phyloP scores from a whole-genome alignment of 2,888 invertebrate species.

The Maniola hyperantus region DNA sequence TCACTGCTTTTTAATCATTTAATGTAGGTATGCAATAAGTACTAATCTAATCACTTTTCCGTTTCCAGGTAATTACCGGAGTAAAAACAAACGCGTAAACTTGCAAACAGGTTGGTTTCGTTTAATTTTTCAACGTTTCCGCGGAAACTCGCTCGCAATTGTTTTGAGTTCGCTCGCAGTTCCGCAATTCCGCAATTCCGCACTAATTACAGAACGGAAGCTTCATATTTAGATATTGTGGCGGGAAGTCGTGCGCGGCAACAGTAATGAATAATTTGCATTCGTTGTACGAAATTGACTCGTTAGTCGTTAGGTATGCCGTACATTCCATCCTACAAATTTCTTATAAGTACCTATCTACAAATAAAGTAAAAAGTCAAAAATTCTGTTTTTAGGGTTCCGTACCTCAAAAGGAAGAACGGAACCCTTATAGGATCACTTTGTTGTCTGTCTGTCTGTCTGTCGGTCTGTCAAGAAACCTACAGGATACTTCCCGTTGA shows the following conservation, averaged over 20 bases:
- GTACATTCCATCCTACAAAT: neutral
- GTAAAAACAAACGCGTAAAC: neutral
- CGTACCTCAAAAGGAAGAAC: too few relatives aligned
- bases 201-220: conserved; percentile 22
- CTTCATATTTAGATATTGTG: conserved; percentile 19
- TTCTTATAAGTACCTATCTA: too few relatives aligned
- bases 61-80: neutral
- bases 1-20: too few relatives aligned
- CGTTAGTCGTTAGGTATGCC: neutral
- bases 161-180: conserved; percentile 2
- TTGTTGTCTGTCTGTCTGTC: too few relatives aligned
- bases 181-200: conserved; percentile 3
- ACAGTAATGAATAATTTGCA: conserved; percentile 26
- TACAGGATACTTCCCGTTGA: too few relatives aligned
- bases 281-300: conserved; percentile 18
- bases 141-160: neutral
- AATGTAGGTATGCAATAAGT: too few relatives aligned
- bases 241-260: neutral
- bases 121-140: conserved; percentile 10
- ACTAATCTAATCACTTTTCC: too few relatives aligned
- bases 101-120: neutral
- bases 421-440: too few relatives aligned
- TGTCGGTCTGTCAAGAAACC: too few relatives aligned
- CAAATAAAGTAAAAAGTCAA: too few relatives aligned
- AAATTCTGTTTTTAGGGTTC: too few relatives aligned